A percentile compares a stretch with the other conserved stretches of the same genome.
Evolutionary conservation across 2,797 vertebrate species (phyloP).

Genomic region (Notamacropus eugenii): DNA sequence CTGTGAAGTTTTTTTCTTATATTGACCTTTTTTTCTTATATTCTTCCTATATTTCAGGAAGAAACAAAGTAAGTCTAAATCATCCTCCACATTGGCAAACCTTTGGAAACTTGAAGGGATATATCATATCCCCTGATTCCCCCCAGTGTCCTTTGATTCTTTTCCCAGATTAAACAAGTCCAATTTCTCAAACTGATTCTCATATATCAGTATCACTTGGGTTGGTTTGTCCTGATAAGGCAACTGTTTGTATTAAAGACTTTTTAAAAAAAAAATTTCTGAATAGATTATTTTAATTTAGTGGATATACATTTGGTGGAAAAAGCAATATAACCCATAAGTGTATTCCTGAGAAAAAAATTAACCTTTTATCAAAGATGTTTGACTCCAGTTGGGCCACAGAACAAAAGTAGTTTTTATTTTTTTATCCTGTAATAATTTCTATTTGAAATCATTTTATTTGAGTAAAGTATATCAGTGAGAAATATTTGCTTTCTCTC

Average conservation of each 20-base stretch:
- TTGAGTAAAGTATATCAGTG: neutral
- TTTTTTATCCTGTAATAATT: conserved; percentile 58
- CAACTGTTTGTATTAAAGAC: neutral
- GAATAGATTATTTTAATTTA: neutral
- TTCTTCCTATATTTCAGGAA: neutral
- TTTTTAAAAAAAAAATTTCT: neutral
- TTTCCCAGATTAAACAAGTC: neutral
- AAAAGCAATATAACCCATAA: conserved; percentile 6
- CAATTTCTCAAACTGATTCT: neutral
- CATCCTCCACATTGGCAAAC: neutral
- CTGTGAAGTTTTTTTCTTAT: neutral
- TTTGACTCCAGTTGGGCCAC: neutral
- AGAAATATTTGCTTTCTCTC: conserved; percentile 40
- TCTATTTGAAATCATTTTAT: conserved; percentile 47
- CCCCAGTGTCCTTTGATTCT: neutral
- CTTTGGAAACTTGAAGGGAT: neutral
- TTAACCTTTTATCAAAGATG: conserved; percentile 33
- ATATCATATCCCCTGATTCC: neutral
- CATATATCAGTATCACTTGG: neutral
- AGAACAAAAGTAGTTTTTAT: conserved; percentile 50
- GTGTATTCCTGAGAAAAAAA: conserved; percentile 38
- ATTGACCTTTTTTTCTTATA: neutral
- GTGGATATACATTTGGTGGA: conserved; percentile 19
- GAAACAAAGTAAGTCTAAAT: neutral
- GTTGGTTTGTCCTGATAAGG: neutral